These are phyloP conservation scores for Macheiramphus alcinus DNA, from an alignment of 2,113 vertebrate genomes.

Conservation along the genomic window DNA sequence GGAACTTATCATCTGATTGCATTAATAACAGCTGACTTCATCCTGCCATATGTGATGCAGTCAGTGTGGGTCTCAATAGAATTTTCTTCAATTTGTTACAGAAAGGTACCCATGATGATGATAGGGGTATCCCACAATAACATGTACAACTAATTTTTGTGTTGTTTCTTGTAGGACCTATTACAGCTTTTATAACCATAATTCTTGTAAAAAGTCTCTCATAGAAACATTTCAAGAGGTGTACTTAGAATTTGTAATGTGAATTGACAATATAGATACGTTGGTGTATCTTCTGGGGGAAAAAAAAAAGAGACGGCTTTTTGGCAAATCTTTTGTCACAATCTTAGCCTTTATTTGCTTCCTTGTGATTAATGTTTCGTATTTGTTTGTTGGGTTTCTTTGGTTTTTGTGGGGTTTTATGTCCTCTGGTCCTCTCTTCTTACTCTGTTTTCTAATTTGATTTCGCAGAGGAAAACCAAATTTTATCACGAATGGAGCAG, in stretches of 20 bases:
- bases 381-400: not conserved
- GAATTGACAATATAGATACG: not conserved
- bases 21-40: not conserved
- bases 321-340: not conserved
- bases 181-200: not conserved
- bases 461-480: not conserved
- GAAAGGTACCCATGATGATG: not conserved
- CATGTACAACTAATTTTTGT: not conserved
- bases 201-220: not conserved
- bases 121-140: not conserved
- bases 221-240: not conserved
- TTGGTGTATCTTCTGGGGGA: not conserved
- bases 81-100: not conserved
- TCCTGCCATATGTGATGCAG: not conserved
- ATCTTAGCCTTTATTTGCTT: not conserved
- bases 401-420: not conserved
- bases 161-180: not conserved
- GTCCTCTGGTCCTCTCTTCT: not conserved
- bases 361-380: not conserved
- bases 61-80: not conserved
- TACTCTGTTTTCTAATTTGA: not conserved
- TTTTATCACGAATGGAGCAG: not conserved
- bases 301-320: not conserved
- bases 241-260: not conserved
- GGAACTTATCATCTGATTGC: not conserved